Evolutionary conservation across 2,797 vertebrate genomes (phyloP).

Genomic region (Odontamblyopus rebecca): DNA sequence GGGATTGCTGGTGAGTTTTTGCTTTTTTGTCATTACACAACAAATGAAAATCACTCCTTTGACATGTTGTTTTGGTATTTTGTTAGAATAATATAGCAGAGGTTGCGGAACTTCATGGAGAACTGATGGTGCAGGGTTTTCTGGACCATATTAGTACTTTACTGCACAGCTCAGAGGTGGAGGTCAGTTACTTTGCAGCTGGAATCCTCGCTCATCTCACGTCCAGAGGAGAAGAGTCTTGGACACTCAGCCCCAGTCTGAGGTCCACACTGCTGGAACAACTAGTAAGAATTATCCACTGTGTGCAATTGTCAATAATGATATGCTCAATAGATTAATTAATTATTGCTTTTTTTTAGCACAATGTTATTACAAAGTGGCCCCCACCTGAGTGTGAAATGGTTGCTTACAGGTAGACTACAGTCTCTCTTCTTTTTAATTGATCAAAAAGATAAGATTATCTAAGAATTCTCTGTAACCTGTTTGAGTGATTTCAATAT

Average conservation of each 20-base stretch:
- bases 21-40: not conserved
- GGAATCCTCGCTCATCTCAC: constrained; percentile 97
- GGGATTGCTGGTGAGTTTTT: constrained; percentile 90
- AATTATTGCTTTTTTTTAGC: constrained; percentile 65
- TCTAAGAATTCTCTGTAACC: not conserved
- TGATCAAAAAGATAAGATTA: not conserved
- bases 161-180: constrained; percentile 93
- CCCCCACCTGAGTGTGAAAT: constrained; percentile 97
- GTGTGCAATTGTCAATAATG: not conserved
- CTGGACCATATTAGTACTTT: constrained; percentile 94
- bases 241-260: constrained; percentile 86
- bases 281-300: constrained; percentile 77
- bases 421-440: not conserved
- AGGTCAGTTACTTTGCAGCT: constrained; percentile 98
- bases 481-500: not conserved
- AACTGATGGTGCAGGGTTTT: constrained; percentile 96
- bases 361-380: constrained; percentile 95
- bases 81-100: constrained; percentile 97
- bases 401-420: constrained; percentile 96
- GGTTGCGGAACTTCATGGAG: constrained; percentile 92
- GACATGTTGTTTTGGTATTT: not conserved
- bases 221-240: constrained; percentile 90
- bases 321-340: not conserved
- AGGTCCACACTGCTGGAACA: constrained; percentile 88
- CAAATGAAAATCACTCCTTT: not conserved